These are phyloP conservation scores for Oplegnathus fasciatus DNA, from an alignment of 2,113 vertebrate genomes.

Conservation along the genomic window DNA sequence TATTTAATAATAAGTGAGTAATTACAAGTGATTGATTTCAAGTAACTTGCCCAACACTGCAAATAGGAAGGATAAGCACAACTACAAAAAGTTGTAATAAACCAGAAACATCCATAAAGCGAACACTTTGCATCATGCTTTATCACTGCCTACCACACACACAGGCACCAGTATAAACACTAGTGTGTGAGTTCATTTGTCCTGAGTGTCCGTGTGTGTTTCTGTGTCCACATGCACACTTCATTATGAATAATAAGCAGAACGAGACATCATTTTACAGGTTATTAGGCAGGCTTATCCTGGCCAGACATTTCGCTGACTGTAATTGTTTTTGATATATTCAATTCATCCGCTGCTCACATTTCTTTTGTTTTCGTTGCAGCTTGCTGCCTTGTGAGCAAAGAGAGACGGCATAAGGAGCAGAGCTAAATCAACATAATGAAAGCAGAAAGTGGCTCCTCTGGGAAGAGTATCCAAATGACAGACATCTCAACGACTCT, in stretches of 20 bases:
- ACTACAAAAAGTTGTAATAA: constrained; percentile 20
- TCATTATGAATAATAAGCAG: constrained; percentile 60
- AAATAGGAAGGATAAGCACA: neutral
- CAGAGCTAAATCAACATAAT: constrained; percentile 59
- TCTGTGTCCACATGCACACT: constrained; percentile 8
- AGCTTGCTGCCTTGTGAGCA: constrained; percentile 45
- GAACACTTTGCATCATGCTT: neutral
- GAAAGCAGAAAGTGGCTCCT: constrained; percentile 54
- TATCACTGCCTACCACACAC: constrained; percentile 5
- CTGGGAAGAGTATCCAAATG: constrained; percentile 48
- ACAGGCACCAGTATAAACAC: neutral
- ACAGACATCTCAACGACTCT: constrained; percentile 56
- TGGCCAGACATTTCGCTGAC: constrained; percentile 65
- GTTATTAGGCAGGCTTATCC: constrained; percentile 76
- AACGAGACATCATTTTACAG: constrained; percentile 75
- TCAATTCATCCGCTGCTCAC: constrained; percentile 61
- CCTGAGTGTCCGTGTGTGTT: neutral
- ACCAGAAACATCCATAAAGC: neutral
- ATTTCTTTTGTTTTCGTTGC: constrained; percentile 53
- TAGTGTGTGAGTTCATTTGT: neutral
- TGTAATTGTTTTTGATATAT: constrained; percentile 76
- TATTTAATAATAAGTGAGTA: neutral
- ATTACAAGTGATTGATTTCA: neutral
- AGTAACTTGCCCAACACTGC: neutral
- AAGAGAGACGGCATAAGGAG: constrained; percentile 37